Conservation (phyloP, 2,888 invertebrate species). For the Deroplatys truncata region DNA sequence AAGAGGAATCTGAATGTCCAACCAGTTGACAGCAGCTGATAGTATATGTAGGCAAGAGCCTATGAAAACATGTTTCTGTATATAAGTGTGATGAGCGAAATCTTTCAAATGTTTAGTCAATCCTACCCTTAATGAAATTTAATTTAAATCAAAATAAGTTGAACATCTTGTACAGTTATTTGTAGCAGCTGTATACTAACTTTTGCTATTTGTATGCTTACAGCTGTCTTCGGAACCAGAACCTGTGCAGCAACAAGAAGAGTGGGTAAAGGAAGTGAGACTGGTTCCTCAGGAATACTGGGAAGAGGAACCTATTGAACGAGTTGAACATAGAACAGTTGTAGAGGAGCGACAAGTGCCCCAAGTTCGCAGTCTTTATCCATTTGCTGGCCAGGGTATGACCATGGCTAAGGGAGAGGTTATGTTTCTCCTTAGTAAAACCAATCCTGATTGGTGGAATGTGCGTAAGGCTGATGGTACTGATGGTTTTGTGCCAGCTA, state of each 20-base stretch:
- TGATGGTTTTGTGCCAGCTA: constrained; percentile 97
- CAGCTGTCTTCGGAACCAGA: constrained; percentile 57
- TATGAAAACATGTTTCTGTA: no score
- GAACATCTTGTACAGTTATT: no score
- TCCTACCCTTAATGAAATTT: no score
- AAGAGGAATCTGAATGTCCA: no score
- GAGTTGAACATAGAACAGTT: constrained; percentile 79
- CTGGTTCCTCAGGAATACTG: constrained; percentile 88
- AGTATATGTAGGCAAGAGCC: no score
- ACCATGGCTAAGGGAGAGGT: constrained; percentile 87
- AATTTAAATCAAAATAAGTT: no score
- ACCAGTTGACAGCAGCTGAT: no score
- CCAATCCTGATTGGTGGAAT: constrained; percentile 99
- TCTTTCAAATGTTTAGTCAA: no score
- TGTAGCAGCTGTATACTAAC: neutral
- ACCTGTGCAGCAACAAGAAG: constrained; percentile 60
- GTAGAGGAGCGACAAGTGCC: constrained; percentile 82
- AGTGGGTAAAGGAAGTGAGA: constrained; percentile 72
- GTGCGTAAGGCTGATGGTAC: constrained; percentile 87
- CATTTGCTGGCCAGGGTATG: constrained; percentile 90
- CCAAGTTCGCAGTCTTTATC: constrained; percentile 73
- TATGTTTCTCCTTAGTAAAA: constrained; percentile 90
- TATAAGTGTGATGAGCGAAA: no score
- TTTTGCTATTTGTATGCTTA: neutral
- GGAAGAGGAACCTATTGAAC: constrained; percentile 86